Evolutionary conservation across 2,888 invertebrate genomes (phyloP), one percentile per base, ranked within the genome.

Genomic region (Ochropacha duplaris): DNA sequence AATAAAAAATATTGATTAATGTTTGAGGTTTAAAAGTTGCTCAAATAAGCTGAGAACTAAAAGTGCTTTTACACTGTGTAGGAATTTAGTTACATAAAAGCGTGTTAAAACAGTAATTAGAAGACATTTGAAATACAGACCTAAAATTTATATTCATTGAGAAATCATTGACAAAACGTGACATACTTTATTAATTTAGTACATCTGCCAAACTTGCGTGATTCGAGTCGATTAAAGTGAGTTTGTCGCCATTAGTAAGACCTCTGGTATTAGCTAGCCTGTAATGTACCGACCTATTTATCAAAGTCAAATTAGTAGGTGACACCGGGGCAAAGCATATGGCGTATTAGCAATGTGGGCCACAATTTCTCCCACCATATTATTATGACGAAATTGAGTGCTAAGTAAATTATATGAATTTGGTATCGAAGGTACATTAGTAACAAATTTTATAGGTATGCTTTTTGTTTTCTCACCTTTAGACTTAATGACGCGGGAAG

Each of bases 231-330:
- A 31, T 52, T 14, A 52, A 52, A 52, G 31, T 16, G 52, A 52
- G 52, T 31, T 52, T 31, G 52, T 19, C 31, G 22, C 31, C 52
- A 34, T 14, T 73, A 54, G 69, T 79, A 71, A 56, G 49, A 52
- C 16, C 50, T 34, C 28, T 16, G 59, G 57, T 71, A 78, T 78
- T 77, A 79, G 82, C 70, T 81, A 72, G 70, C 72, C 68, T 80
- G 76, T 82, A 81, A 79, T 81, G 74, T 69, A 71, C 69, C 78
- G 77, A 79, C 82, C 88, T 88, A 88, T 88, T 88, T 87, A 87
- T 90, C 86, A 88, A 84, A 86, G 75, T 84, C 81, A 80, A 85
- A 89, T 90, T 90, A 90, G 84, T 80, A 83, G 84, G 83, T 88
- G 88, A 88, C 87, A 86, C 78, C 78, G 78, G 81, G 77, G 81